phyloP scores from a whole-genome alignment of 2,113 vertebrate species.

The Talpa occidentalis region DNA sequence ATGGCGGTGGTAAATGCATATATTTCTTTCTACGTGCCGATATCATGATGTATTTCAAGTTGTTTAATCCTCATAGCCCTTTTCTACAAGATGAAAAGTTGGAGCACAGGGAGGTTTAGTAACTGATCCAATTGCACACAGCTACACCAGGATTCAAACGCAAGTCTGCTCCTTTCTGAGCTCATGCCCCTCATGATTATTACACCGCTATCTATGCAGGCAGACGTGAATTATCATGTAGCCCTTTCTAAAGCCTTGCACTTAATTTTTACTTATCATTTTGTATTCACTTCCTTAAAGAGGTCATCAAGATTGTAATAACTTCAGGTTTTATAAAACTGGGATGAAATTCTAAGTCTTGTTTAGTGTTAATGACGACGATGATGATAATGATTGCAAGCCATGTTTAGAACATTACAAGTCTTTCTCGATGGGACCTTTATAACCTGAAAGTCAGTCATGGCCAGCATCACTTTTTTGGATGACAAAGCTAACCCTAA shows the following conservation, averaged over 20 bases:
- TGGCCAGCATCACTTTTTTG: not conserved
- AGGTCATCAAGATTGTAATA: not conserved
- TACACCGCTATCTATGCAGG: not conserved
- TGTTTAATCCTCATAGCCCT: not conserved
- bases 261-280: not conserved
- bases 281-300: not conserved
- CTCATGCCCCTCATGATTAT: not conserved
- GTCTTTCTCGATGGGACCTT: not conserved
- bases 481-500: conserved; percentile 12
- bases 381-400: not conserved
- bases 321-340: not conserved
- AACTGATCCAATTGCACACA: not conserved
- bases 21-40: not conserved
- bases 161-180: not conserved
- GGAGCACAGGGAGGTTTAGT: not conserved
- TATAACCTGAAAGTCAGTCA: not conserved
- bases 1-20: not conserved
- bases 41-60: not conserved
- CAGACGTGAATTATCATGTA: not conserved
- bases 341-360: not conserved
- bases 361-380: not conserved
- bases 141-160: not conserved
- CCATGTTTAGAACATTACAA: not conserved
- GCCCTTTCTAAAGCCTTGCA: not conserved
- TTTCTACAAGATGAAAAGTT: not conserved